A percentile compares a stretch with the other conserved stretches of the same genome.
Conservation (phyloP, 1,140 invertebrate genomes). For the Halyomorpha halys region DNA sequence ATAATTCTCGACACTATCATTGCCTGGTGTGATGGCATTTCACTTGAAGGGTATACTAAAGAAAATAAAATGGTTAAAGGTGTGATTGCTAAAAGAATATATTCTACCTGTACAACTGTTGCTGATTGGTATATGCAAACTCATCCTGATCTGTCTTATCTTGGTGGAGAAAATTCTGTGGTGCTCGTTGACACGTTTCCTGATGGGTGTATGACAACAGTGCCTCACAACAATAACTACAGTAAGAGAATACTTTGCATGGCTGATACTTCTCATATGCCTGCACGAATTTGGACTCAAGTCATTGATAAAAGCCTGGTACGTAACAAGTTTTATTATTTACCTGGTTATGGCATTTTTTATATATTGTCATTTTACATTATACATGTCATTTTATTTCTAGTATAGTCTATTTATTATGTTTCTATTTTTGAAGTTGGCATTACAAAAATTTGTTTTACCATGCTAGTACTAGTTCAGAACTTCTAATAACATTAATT, state of each 20-base stretch:
- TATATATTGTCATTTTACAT: too few relatives aligned
- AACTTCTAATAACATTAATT: too few relatives aligned
- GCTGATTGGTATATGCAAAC: conserved; percentile 33
- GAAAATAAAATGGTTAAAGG: conserved; percentile 24
- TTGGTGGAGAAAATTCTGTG: conserved; percentile 32
- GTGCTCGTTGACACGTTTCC: conserved; percentile 34
- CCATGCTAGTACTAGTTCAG: too few relatives aligned
- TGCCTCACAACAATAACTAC: conserved; percentile 33
- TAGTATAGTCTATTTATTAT: too few relatives aligned
- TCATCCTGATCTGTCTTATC: conserved; percentile 30
- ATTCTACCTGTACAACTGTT: conserved; percentile 31
- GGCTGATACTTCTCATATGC: conserved; percentile 33
- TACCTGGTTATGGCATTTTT: too few relatives aligned
- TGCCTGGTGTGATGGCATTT: conserved; percentile 29
- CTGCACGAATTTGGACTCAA: conserved; percentile 32
- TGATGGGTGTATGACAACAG: conserved; percentile 33
- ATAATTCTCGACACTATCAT: conserved; percentile 31
- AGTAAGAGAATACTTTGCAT: conserved; percentile 33
- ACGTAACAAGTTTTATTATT: too few relatives aligned
- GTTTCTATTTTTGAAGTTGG: too few relatives aligned
- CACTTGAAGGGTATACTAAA: conserved; percentile 27
- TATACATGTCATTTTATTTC: too few relatives aligned
- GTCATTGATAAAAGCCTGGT: conserved; percentile 29
- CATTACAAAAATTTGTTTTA: too few relatives aligned
- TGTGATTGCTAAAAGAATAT: conserved; percentile 31